Percentiles rank a stretch among this genome's conserved stretches.
Conservation (phyloP, 2,113 vertebrate genomes). For the Rostratula benghalensis region DNA sequence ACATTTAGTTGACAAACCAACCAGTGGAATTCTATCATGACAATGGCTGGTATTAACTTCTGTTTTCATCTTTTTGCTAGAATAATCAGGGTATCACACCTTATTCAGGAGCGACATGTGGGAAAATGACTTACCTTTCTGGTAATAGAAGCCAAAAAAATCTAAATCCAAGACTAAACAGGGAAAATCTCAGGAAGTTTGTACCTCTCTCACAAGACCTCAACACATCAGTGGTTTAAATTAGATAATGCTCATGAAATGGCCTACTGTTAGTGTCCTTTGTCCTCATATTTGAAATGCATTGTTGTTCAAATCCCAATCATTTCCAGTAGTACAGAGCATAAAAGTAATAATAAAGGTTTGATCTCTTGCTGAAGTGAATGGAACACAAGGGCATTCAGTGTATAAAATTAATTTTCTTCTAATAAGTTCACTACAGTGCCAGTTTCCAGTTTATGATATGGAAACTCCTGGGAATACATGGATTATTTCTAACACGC, state of each 20-base stretch:
- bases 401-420: not conserved
- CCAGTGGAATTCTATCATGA: not conserved
- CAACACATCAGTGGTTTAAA: not conserved
- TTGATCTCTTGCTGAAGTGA: not conserved
- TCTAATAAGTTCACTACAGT: not conserved
- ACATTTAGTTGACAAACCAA: not conserved
- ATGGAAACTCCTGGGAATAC: not conserved
- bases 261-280: not conserved
- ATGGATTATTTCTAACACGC: not conserved
- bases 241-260: not conserved
- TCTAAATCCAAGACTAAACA: not conserved
- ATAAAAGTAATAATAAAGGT: not conserved
- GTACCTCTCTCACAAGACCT: not conserved
- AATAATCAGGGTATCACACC: not conserved
- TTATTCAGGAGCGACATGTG: not conserved
- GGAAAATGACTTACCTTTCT: not conserved
- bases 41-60: not conserved
- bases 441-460: not conserved
- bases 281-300: not conserved
- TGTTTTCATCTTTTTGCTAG: not conserved
- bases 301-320: not conserved
- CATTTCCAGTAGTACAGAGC: not conserved
- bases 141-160: not conserved
- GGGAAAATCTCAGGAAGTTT: not conserved
- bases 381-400: not conserved